Base-by-base conservation (phyloP, 2,888 invertebrate genomes). In the Buathra laborator region DNA sequence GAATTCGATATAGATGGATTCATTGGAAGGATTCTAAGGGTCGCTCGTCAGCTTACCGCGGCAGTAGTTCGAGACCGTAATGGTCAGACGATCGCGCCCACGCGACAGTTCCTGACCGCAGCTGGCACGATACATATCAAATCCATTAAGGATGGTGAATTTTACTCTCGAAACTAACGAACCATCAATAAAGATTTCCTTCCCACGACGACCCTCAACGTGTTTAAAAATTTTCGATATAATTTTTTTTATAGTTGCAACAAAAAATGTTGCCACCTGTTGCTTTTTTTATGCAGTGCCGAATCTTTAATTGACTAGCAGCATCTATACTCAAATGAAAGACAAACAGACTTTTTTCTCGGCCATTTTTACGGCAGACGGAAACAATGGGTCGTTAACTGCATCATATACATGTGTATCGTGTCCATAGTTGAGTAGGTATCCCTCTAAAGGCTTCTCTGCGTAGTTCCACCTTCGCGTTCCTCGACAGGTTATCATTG, bases 31-130 rank as follows among this genome's bases (percentile, higher is more conserved):
- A 62, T 29, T 37, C 68, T 24, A 4, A 59, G 67, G 59, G 29
- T 29, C 24, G 19, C 46, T 59, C 24, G 32, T 32, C 51, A 64
- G 70, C 32, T 67, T 48, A 37, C 53, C 14, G 44, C 43, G 48
- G 67, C 76, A 81, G 81, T 84, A 84, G 84, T 77, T 68, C 72
- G 62, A 84, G 67, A 32, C 72, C 10, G 72, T 72, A 78, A 77
- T 81, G 56, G 72, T 84, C 81, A 46, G 76, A 71, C 81, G n/a
- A 53, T 4, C 51, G 51, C 19, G 67, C 5, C 5, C 3, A 16
- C 53, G 16, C 44, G 70, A 74, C 9, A 46, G 32, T 70, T 44
- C 51, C 19, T 56, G 56, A 84, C 84, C 62, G 74, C 72, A 72
- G 62, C 62, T 74, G 67, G 10, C 48, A 37, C 72, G 66, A 81